Conservation (phyloP, 53 echinoderm and acorn worm genomes). For the Echinarachnius parma region DNA sequence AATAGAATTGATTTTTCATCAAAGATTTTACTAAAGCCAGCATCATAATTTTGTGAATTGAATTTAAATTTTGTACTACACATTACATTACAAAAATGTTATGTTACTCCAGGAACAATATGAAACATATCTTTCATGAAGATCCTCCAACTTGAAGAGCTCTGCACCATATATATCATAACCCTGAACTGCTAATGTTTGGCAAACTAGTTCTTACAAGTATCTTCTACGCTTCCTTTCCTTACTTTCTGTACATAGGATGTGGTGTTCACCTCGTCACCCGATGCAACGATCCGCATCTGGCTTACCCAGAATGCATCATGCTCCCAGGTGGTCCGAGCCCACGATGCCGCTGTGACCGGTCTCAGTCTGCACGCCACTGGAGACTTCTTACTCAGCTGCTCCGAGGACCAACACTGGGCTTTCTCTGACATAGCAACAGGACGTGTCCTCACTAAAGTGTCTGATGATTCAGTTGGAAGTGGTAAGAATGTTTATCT, state of each 20-base stretch:
- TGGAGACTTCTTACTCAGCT: slow-evolving; percentile 94
- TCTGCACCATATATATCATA: too few relatives aligned
- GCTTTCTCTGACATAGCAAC: slow-evolving; percentile 95
- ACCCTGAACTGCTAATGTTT: too few relatives aligned
- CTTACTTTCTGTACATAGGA: slow-evolving; percentile 53
- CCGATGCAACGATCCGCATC: slow-evolving; percentile 91
- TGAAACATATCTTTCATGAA: too few relatives aligned
- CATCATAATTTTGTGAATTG: too few relatives aligned
- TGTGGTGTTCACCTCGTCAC: slow-evolving; percentile 93
- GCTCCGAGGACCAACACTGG: slow-evolving; percentile 98
- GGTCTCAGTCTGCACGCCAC: slow-evolving; percentile 97
- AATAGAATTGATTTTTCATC: too few relatives aligned
- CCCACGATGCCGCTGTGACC: slow-evolving; percentile 92
- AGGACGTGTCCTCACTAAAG: slow-evolving; percentile 91
- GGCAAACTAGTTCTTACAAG: too few relatives aligned
- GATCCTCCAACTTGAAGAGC: neutral
- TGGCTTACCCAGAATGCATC: slow-evolving; percentile 93
- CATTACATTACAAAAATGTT: too few relatives aligned
- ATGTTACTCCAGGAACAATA: too few relatives aligned
- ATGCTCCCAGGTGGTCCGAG: slow-evolving; percentile 91
- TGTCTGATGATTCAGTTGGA: slow-evolving; percentile 92
- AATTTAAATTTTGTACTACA: too few relatives aligned
- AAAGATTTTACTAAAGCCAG: too few relatives aligned
- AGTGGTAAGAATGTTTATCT: too few relatives aligned
- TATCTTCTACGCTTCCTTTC: neutral